Evolutionary conservation across 1,140 invertebrate genomes (phyloP), one percentile per base, ranked within the genome.

Genomic region (Proctacanthus coquilletti): DNA sequence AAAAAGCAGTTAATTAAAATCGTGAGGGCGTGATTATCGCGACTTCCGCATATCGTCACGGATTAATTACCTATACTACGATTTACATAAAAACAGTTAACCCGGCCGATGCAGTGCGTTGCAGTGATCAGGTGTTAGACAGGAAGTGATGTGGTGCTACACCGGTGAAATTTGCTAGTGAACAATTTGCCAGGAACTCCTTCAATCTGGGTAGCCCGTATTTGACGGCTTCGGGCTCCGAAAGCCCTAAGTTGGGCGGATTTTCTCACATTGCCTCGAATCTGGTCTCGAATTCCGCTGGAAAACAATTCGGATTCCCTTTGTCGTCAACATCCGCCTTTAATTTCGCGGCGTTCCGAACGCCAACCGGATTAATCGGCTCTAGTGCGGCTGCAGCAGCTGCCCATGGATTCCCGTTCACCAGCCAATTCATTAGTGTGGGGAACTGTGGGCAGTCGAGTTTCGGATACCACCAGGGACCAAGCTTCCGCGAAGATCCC

Each of bases 181-280:
- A n/a, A n/a, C n/a, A n/a, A n/a, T n/a, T n/a, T n/a, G n/a, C n/a
- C n/a, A n/a, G n/a, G n/a, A n/a, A n/a, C n/a, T n/a, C n/a, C n/a
- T n/a, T 43, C 54, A 59, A 54, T 46, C 56, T 59, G 56, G 56
- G 56, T 59, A 59, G 56, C 50, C 56, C 56, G 45, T 59, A 50
- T 38, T 42, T 58, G 45, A 49, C 51, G 33, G 39, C 49, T 43
- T 44, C 51, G 51, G 34, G 34, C 29, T 40, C 39, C 10, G 39
- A 40, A 18, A 40, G 39, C 39, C 39, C 39, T 5, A 40, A 40
- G 18, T 19, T 40, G 13, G 18, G 11, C 10, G 15, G 37, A 23
- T 5, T 21, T 11, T 8, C 9, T 32, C 37, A 32, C 11, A 21
- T 23, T 17, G 5, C 18, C 10, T 14, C 5, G 35, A n/a, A 36